phyloP scores from a whole-genome alignment of 1,140 invertebrate genomes.

The Eubasilissa regina region DNA sequence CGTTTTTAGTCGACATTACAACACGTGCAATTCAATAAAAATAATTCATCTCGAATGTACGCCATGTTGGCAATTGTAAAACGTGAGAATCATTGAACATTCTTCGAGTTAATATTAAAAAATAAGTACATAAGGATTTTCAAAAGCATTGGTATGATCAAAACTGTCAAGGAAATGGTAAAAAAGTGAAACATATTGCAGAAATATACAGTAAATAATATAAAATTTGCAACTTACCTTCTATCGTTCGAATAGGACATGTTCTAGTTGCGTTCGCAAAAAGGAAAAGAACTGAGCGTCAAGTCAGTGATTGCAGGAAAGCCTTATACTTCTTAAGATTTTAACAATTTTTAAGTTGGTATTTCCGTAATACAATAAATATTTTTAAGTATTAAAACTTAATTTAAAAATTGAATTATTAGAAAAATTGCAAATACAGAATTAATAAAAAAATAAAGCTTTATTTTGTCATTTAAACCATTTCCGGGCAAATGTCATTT shows the following conservation, averaged over 20 bases:
- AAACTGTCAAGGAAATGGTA: conserved; percentile 7
- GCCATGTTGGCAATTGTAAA: conserved; percentile 81
- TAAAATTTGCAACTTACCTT: conserved; percentile 77
- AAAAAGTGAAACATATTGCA: conserved; percentile 14
- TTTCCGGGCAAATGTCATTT: conserved; percentile 43
- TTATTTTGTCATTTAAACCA: conserved; percentile 2
- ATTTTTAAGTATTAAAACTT: too few relatives aligned
- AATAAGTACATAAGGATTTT: neutral
- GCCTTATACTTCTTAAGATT: conserved; percentile 23
- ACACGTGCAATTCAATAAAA: conserved; percentile 65
- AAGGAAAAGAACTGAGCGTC: conserved; percentile 78
- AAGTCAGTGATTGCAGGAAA: conserved; percentile 62
- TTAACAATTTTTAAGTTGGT: neutral
- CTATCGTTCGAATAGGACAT: conserved; percentile 83
- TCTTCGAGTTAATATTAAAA: conserved; percentile 26
- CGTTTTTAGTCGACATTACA: conserved; percentile 57
- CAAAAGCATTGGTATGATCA: conserved; percentile 4
- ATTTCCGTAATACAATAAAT: too few relatives aligned
- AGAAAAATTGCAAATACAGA: too few relatives aligned
- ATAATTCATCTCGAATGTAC: conserved; percentile 69
- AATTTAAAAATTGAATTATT: too few relatives aligned
- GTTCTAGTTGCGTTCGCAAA: conserved; percentile 80
- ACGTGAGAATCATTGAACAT: conserved; percentile 62
- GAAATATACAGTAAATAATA: conserved; percentile 30
- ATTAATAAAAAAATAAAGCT: neutral